A percentile compares a stretch with the other conserved stretches of the same genome.
These are phyloP conservation scores for Orycteropus afer DNA, from an alignment of 2,113 vertebrate species.

Conservation along the genomic window DNA sequence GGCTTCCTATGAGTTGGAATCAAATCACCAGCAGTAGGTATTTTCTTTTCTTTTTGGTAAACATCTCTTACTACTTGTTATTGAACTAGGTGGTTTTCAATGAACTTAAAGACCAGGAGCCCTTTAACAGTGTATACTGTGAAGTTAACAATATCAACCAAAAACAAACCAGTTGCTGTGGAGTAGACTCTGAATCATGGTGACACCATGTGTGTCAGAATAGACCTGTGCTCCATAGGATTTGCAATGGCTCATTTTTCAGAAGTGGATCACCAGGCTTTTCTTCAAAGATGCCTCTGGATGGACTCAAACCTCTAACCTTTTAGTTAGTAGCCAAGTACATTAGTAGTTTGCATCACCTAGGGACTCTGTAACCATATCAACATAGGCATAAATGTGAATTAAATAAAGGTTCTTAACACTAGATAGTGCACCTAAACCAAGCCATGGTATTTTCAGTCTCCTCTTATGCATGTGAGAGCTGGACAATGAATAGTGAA, in stretches of 20 bases:
- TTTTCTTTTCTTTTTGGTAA: not conserved
- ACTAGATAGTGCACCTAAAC: no score
- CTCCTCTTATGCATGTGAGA: no score
- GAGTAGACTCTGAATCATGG: no score
- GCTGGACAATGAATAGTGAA: no score
- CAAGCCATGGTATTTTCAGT: no score
- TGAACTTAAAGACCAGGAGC: not conserved
- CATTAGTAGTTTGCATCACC: no score
- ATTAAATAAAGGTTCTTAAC: not conserved
- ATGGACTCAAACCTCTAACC: not conserved
- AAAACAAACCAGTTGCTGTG: not conserved
- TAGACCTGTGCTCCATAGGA: not conserved
- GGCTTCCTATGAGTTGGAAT: not conserved
- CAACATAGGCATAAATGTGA: not conserved
- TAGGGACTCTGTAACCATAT: not conserved
- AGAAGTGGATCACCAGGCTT: not conserved
- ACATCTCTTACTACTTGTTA: not conserved
- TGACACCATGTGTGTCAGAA: not conserved
- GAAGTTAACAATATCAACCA: not conserved
- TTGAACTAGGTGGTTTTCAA: not conserved
- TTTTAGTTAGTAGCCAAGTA: no score
- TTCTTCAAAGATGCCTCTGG: not conserved
- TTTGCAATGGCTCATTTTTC: not conserved
- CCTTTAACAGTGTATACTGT: not conserved
- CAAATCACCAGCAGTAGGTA: not conserved